phyloP scores from a whole-genome alignment of 2,888 invertebrate genomes.

The Philaethria dido region DNA sequence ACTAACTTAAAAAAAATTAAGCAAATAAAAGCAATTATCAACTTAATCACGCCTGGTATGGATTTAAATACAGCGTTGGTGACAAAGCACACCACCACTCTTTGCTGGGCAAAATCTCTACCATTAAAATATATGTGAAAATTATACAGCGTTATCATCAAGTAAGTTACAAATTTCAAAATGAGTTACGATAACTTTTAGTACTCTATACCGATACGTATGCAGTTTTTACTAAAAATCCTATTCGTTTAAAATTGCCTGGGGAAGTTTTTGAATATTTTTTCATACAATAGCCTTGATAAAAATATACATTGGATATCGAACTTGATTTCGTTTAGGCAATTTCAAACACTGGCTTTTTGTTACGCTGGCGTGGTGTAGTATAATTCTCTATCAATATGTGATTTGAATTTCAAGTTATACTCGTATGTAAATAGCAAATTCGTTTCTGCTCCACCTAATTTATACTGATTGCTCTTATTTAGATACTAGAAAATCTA shows the following conservation, averaged over 20 bases:
- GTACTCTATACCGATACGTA: not conserved
- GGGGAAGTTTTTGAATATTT: conserved; percentile 2
- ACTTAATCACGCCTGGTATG: no score
- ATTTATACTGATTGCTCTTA: conserved; percentile 6
- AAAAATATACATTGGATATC: conserved; percentile 18
- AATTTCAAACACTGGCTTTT: conserved; percentile 18
- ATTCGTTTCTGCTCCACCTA: not conserved
- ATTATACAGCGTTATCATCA: not conserved
- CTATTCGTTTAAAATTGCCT: conserved; percentile 10
- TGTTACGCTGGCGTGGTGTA: conserved; percentile 3
- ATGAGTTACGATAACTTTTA: conserved; percentile 1
- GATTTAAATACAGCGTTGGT: no score
- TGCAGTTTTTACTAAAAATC: not conserved
- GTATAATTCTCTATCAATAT: conserved; percentile 9
- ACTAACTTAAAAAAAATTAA: no score
- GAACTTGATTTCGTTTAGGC: conserved; percentile 15
- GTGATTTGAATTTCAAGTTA: conserved; percentile 11
- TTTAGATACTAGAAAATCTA: not conserved
- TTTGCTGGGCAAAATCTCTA: no score
- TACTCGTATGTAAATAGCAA: not conserved
- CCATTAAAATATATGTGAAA: not conserved
- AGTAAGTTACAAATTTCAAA: conserved; percentile 12
- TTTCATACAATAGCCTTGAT: conserved; percentile 9
- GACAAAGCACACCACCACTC: no score
- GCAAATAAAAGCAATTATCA: no score